Evolutionary conservation across 2,113 vertebrate genomes (phyloP).

Genomic region (Mesitornis unicolor): DNA sequence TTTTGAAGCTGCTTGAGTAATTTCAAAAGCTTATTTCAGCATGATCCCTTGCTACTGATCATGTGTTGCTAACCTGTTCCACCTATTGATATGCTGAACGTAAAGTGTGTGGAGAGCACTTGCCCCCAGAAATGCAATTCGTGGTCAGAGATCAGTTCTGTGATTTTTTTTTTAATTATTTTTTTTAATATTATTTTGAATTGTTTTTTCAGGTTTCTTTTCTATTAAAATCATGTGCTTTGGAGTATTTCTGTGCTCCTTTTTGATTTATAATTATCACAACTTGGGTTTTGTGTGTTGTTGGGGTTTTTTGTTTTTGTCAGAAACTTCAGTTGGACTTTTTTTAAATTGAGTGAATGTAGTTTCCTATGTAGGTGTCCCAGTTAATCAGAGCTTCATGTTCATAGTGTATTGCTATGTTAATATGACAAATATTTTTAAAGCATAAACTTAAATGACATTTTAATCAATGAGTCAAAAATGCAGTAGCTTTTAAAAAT

Average conservation of each 20-base stretch:
- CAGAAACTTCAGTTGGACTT: not conserved
- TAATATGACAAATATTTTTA: not conserved
- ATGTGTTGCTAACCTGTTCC: not conserved
- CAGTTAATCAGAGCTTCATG: not conserved
- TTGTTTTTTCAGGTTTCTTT: not conserved
- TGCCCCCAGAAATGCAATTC: not conserved
- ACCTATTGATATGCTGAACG: accelerated
- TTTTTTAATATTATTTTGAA: no score
- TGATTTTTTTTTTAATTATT: not conserved
- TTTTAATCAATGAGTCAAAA: not conserved
- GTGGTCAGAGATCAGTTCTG: not conserved
- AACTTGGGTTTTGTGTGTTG: not conserved
- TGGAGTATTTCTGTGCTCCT: not conserved
- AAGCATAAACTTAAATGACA: not conserved
- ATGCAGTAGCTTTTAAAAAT: not conserved
- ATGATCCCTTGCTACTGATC: not conserved
- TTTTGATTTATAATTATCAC: not conserved
- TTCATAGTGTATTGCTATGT: not conserved
- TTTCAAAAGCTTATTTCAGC: not conserved
- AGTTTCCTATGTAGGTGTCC: not conserved
- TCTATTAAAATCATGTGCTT: not conserved
- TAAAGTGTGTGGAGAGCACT: not conserved
- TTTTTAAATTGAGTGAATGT: not conserved
- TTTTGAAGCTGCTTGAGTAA: not conserved
- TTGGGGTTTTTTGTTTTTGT: accelerated